A percentile compares a stretch with the other conserved stretches of the same genome.
phyloP scores from a whole-genome alignment of 2,888 invertebrate species.

The Teleiodes luculella region DNA sequence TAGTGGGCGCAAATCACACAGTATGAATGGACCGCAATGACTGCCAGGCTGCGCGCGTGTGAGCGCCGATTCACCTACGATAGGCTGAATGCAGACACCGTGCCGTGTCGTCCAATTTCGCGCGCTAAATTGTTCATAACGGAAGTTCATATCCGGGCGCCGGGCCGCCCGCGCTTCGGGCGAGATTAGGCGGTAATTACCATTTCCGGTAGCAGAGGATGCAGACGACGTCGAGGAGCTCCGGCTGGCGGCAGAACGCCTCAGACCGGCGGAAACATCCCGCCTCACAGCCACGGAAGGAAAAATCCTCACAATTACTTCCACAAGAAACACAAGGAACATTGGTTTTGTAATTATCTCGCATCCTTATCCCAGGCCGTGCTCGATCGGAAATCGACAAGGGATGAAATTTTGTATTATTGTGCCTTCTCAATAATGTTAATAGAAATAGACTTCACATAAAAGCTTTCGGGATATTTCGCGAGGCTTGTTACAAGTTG shows the following conservation, averaged over 20 bases:
- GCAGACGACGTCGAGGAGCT: slow-evolving; percentile 60
- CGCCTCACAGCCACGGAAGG: slow-evolving; percentile 41
- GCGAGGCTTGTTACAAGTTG: slow-evolving; percentile 46
- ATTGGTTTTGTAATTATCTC: slow-evolving; percentile 10
- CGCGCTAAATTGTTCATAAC: slow-evolving; percentile 89
- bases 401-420: neutral
- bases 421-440: neutral
- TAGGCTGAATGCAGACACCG: slow-evolving; percentile 60
- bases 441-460: slow-evolving; percentile 18
- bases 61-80: slow-evolving; percentile 48
- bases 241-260: slow-evolving; percentile 34
- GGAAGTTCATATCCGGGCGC: slow-evolving; percentile 91
- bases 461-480: slow-evolving; percentile 33
- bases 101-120: slow-evolving; percentile 80
- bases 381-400: slow-evolving; percentile 13
- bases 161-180: slow-evolving; percentile 72
- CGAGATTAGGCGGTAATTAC: slow-evolving; percentile 81
- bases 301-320: slow-evolving; percentile 46
- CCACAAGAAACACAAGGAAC: slow-evolving; percentile 2
- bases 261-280: slow-evolving; percentile 42
- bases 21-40: slow-evolving; percentile 50
- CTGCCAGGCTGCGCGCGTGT: slow-evolving; percentile 43
- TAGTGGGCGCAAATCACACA: slow-evolving; percentile 43
- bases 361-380: neutral
- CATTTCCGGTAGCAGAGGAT: slow-evolving; percentile 75